Evolutionary conservation across 1,140 invertebrate genomes (phyloP), one percentile per base, ranked within the genome.

Genomic region (Sarcophaga peregrina): DNA sequence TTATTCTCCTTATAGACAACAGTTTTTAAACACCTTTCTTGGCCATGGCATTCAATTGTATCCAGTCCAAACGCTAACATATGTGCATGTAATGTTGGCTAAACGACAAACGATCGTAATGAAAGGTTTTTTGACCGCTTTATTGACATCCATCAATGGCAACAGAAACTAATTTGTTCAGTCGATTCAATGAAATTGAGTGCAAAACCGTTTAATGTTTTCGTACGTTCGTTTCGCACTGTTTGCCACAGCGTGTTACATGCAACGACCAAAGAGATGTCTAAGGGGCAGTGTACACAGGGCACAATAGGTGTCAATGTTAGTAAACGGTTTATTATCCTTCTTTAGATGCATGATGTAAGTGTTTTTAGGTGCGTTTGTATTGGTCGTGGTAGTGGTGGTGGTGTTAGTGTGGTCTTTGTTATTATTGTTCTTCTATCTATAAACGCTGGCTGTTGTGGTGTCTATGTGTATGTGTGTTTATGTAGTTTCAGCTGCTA

Each of bases 171-270:
- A 83, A 83, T 83, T 83, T 83, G 83, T 52, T 78, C 80, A 62
- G 80, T 78, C 4, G 68, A 74, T 83, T 81, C 83, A 83, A 83
- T 83, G 83, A 83, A 83, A 83, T 83, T 80, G 83, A 83, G 83
- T 81, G 83, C 83, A 83, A 83, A 81, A 83, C 48, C 78, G 80
- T 81, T 83, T 83, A 72, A 72, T 72, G 62, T 82, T 73, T 68
- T 80, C 76, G 25, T 37, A 2, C 25, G 25, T 37, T 37, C 25
- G 45, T 37, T 52, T 58, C 48, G 76, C 78, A 78, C 15, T 50
- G 48, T 78, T 78, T 52, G 10, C 47, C n/a, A 25, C 62, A 72
- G 37, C 62, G 6, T 25, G 8, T 13, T 3, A 72, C 8, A 9
- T 72, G 2, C 20, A 25, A 47, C 15, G 37, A 15, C 8, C 46